Percentiles rank a stretch among this genome's conserved stretches.
Conservation (phyloP, 2,888 invertebrate species). For the Priocnemis perturbator region DNA sequence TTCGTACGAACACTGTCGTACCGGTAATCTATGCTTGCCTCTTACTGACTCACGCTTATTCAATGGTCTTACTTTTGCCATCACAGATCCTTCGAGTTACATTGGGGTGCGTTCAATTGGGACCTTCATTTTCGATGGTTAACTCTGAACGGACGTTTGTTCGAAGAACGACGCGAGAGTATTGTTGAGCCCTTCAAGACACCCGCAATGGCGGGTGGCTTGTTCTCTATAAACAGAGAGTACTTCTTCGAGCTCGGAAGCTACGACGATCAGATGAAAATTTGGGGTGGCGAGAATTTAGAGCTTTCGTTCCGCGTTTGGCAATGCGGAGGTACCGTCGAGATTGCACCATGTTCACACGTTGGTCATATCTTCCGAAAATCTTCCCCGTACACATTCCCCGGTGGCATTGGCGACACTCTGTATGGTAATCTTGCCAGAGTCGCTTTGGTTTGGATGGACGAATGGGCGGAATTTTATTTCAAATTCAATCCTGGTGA, state of each 20-base stretch:
- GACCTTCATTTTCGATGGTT: slow-evolving; percentile 94
- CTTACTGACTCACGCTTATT: neutral
- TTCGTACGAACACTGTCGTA: neutral
- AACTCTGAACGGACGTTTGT: slow-evolving; percentile 82
- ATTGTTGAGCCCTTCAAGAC: slow-evolving; percentile 85
- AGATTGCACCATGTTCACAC: slow-evolving; percentile 94
- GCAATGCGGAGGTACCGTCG: slow-evolving; percentile 95
- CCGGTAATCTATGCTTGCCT: neutral
- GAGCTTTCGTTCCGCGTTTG: slow-evolving; percentile 97
- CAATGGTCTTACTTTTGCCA: neutral
- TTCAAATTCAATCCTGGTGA: slow-evolving; percentile 87
- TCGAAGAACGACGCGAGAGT: slow-evolving; percentile 80
- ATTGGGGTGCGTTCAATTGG: slow-evolving; percentile 99
- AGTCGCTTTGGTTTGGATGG: slow-evolving; percentile 98
- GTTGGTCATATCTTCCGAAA: slow-evolving; percentile 95
- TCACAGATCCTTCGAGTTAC: slow-evolving; percentile 91
- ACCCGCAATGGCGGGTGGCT: slow-evolving; percentile 95
- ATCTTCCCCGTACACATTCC: slow-evolving; percentile 96
- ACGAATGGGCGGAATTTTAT: slow-evolving; percentile 95
- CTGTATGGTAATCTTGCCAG: slow-evolving; percentile 93
- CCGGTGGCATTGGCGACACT: slow-evolving; percentile 92
- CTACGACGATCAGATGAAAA: slow-evolving; percentile 84
- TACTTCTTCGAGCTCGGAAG: slow-evolving; percentile 92
- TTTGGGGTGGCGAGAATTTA: slow-evolving; percentile 99
- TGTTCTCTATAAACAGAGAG: slow-evolving; percentile 91